Base-by-base conservation (phyloP, 2,888 invertebrate species). In the Monoplex corrugatus region DNA sequence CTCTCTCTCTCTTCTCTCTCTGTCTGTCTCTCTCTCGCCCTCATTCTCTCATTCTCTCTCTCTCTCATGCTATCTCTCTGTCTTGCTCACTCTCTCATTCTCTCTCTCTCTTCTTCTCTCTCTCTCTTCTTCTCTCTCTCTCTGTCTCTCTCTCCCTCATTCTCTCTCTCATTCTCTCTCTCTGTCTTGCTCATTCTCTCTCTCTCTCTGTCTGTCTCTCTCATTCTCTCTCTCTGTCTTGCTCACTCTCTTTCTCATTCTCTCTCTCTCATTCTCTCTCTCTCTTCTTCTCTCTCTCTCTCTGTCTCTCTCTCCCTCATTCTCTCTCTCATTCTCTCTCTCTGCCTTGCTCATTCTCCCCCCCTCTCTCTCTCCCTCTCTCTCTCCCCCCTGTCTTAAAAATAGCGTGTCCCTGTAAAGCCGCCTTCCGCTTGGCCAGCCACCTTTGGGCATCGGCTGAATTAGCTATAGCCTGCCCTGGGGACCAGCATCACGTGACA, bases 161-260 rank as follows among this genome's bases (percentile, higher is more conserved):
- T 72, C 44, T 6, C 75, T 75, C 75, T 50, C 40, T 23, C 44
- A 28, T 40, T 28, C 8, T 28, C 78, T 88, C 35, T 88, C 40
- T 78, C n/a, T 40, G 13, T 43, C 0, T 88, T 28, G 43, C 32
- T 88, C 63, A 38, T 40, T 44, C n/a, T 40, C 63, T 82, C 63
- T 82, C 83, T 80, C 44, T 45, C 45, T 87, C 78, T 87, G 44
- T 87, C 50, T 78, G 32, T 87, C 78, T 50, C 35, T 78, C 45
- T 78, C 38, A 72, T 35, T 28, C 35, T 28, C 28, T 44, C 38
- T 50, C 50, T 50, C 57, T 78, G 23, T 85, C 35, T 75, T 16
- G 86, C 28, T 86, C 40, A 32, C 50, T 63, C 63, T n/a, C 43
- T 44, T 32, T 45, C n/a, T 80, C 23, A 50, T 57, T 57, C 80